phyloP scores from a whole-genome alignment of 2,113 vertebrate genomes.

The Callaeas wilsoni region DNA sequence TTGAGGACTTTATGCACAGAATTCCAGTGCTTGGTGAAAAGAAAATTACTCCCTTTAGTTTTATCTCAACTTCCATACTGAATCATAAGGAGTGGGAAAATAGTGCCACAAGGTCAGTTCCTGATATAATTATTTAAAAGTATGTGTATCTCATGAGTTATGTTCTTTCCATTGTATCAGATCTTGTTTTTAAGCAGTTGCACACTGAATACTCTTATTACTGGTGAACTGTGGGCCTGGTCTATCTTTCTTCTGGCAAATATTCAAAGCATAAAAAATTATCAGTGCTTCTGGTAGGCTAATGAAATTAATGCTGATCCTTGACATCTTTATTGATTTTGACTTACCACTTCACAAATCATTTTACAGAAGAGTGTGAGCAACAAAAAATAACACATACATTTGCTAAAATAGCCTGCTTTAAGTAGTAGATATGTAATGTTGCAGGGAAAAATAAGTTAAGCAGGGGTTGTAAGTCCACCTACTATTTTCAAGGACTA shows the following conservation, averaged over 20 bases:
- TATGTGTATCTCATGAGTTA: not conserved
- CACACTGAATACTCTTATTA: not conserved
- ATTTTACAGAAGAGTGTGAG: not conserved
- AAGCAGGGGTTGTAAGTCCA: not conserved
- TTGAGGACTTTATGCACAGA: not conserved
- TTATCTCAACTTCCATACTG: not conserved
- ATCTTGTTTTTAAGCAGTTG: not conserved
- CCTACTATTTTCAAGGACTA: not conserved
- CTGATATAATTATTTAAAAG: not conserved
- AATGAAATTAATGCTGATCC: not conserved
- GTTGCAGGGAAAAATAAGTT: not conserved
- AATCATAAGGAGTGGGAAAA: not conserved
- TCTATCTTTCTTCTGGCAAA: slow-evolving; percentile 1
- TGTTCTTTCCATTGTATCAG: not conserved
- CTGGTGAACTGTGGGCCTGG: not conserved
- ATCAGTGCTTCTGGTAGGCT: not conserved
- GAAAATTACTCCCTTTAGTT: not conserved
- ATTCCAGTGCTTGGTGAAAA: not conserved
- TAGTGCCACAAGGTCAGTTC: not conserved
- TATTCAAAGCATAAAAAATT: not conserved
- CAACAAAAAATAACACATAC: not conserved
- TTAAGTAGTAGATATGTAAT: not conserved
- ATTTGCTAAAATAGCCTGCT: not conserved
- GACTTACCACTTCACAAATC: not conserved
- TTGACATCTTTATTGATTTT: slow-evolving; percentile 6